These are phyloP conservation scores for Karalla daura DNA, from an alignment of 2,797 vertebrate species.

Conservation along the genomic window DNA sequence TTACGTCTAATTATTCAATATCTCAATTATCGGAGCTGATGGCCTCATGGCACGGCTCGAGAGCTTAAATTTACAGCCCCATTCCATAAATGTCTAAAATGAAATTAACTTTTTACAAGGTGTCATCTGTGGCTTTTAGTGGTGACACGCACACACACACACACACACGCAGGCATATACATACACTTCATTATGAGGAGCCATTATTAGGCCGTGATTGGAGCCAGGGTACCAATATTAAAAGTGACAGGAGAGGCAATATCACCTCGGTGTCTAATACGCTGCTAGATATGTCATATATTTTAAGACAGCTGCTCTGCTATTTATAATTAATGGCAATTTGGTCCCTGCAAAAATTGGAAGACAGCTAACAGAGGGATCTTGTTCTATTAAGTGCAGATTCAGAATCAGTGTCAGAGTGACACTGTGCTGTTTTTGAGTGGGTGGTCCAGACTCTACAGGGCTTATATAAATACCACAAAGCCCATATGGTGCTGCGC, in stretches of 20 bases:
- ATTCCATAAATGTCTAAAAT: constrained; percentile 80
- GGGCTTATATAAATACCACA: constrained; percentile 70
- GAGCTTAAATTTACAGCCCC: constrained; percentile 77
- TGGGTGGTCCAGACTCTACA: constrained; percentile 65
- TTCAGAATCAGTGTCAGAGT: constrained; percentile 76
- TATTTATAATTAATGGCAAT: constrained; percentile 85
- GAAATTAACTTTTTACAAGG: constrained; percentile 84
- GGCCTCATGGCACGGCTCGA: constrained; percentile 54
- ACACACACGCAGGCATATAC: constrained; percentile 19
- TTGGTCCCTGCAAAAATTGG: constrained; percentile 72
- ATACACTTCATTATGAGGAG: constrained; percentile 76
- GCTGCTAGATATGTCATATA: constrained; percentile 80
- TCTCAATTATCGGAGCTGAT: constrained; percentile 75
- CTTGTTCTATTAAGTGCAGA: constrained; percentile 75
- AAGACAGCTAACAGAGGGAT: constrained; percentile 73
- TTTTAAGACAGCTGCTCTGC: constrained; percentile 83
- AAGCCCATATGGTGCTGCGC: constrained; percentile 57
- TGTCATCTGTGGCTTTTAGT: constrained; percentile 82
- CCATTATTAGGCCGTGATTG: constrained; percentile 82
- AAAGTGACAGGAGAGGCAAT: constrained; percentile 84
- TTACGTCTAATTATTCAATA: constrained; percentile 76
- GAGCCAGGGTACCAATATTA: constrained; percentile 79
- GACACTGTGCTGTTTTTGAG: constrained; percentile 65
- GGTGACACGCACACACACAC: constrained; percentile 20
- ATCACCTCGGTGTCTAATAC: constrained; percentile 77